Evolutionary conservation across 2,888 invertebrate genomes (phyloP).

Genomic region (Lithophane socia): DNA sequence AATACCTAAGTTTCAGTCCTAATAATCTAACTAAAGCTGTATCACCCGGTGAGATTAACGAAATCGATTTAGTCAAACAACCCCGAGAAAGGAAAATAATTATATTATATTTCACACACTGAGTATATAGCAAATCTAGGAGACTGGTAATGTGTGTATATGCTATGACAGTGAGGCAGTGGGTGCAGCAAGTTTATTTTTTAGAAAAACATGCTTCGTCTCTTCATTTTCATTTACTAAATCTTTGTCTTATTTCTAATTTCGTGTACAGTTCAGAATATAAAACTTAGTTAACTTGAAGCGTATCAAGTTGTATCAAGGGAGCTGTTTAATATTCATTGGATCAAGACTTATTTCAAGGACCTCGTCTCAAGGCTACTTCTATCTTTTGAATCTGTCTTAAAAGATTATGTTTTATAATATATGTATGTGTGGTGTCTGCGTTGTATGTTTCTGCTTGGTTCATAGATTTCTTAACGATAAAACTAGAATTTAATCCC

Average conservation of each 20-base stretch:
- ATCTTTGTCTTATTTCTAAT: neutral
- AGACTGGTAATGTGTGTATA: neutral
- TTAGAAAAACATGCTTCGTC: neutral
- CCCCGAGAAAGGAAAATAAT: neutral
- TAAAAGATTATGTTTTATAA: constrained; percentile 34
- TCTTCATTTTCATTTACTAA: neutral
- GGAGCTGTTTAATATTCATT: constrained; percentile 65
- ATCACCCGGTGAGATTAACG: neutral
- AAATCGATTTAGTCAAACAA: neutral
- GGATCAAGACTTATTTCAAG: constrained; percentile 60
- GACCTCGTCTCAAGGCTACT: constrained; percentile 58
- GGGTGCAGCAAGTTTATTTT: neutral
- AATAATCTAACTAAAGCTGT: neutral
- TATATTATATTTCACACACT: neutral
- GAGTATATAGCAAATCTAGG: neutral
- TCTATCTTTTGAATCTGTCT: constrained; percentile 32
- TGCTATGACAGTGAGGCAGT: too few relatives aligned
- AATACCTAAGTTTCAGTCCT: neutral
- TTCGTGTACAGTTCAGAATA: constrained; percentile 22
- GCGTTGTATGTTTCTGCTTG: neutral
- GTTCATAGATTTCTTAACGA: too few relatives aligned
- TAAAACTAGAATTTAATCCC: too few relatives aligned
- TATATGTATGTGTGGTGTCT: constrained; percentile 9
- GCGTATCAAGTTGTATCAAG: constrained; percentile 45
- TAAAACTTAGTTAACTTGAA: constrained; percentile 45